Evolutionary conservation across 30 jellyfish, hydroid and myxozoan genomes (phyloP), one percentile per base, ranked within the genome.

Genomic region (Nemopilema nomurai): DNA sequence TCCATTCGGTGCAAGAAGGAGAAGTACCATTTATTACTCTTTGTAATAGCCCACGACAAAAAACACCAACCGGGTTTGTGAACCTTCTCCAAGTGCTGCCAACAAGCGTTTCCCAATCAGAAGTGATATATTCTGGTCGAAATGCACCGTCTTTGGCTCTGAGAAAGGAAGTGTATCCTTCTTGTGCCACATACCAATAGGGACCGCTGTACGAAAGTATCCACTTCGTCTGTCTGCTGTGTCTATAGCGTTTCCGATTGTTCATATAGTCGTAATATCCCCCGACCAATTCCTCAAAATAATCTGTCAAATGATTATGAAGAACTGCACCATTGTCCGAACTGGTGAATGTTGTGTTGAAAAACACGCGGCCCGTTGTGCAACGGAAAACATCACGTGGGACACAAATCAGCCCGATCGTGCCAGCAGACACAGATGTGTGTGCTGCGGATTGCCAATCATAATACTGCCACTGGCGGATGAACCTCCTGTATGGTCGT

Each of bases 41-140:
- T 33, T 31, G 67, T 29, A 29, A 4, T 8, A 77, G 22, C 17
- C 91, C 91, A 18, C 84, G 76, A 49, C 96, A 78, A 0, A 77
- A 82, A 25, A 78, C 25, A 1, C 83, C 68, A 50, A 69, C 67
- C 4, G 83, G 71, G 83, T 22, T 23, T 17, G 68, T 4, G 8
- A 69, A 70, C 29, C 22, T 26, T 49, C 23, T 23, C 90, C 88
- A 78, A 8, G 67, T 16, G 3, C 29, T 27, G 1, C 87, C 93
- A 4, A 28, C 68, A 25, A 79, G 29, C n/a, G 27, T 24, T 23
- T 78, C 53, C 96, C 96, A 87, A 25, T 0, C 57, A 28, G 72
- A 73, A 19, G 82, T 77, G 31, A 79, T 41, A 51, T 57, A 87
- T 49, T 87, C 96, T 4, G 96, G 96, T 28, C 87, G 74, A 28